Conservation (phyloP, 1,140 invertebrate genomes). For the Orius laevigatus region DNA sequence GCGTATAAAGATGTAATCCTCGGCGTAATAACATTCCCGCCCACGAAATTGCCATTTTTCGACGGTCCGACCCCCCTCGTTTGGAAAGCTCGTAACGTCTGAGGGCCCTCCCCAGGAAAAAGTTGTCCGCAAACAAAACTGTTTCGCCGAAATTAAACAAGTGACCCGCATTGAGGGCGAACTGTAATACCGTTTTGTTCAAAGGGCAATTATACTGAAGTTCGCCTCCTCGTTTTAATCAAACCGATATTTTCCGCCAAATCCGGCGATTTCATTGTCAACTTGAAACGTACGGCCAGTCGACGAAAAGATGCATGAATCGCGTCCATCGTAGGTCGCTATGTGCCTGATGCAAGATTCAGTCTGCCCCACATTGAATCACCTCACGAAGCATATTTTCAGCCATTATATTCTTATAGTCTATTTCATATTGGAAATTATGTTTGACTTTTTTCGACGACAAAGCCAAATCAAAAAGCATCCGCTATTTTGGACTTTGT, state of each 20-base stretch:
- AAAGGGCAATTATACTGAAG: conserved; percentile 59
- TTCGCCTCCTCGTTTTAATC: conserved; percentile 64
- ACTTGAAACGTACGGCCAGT: conserved; percentile 47
- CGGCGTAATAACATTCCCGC: conserved; percentile 56
- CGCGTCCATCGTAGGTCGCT: conserved; percentile 56
- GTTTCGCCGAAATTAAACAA: conserved; percentile 42
- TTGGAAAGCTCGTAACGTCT: conserved; percentile 69
- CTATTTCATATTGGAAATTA: conserved; percentile 68
- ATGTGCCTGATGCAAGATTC: conserved; percentile 71
- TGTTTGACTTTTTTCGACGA: conserved; percentile 41
- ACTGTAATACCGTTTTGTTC: conserved; percentile 48
- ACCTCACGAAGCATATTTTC: conserved; percentile 51
- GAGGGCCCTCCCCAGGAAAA: conserved; percentile 74
- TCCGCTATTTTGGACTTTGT: conserved; percentile 45
- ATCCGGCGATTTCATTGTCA: conserved; percentile 64
- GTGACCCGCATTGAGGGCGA: conserved; percentile 45
- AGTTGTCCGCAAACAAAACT: conserved; percentile 50
- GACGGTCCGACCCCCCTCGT: conserved; percentile 67
- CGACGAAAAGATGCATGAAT: conserved; percentile 60
- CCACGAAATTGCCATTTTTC: conserved; percentile 48
- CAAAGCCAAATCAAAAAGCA: conserved; percentile 40
- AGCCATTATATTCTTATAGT: conserved; percentile 55
- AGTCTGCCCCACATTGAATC: conserved; percentile 67
- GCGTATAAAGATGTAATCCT: conserved; percentile 69
- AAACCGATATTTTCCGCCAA: conserved; percentile 75